These are phyloP conservation scores for Dermolepida albohirtum DNA, from an alignment of 2,888 invertebrate species.

Conservation along the genomic window DNA sequence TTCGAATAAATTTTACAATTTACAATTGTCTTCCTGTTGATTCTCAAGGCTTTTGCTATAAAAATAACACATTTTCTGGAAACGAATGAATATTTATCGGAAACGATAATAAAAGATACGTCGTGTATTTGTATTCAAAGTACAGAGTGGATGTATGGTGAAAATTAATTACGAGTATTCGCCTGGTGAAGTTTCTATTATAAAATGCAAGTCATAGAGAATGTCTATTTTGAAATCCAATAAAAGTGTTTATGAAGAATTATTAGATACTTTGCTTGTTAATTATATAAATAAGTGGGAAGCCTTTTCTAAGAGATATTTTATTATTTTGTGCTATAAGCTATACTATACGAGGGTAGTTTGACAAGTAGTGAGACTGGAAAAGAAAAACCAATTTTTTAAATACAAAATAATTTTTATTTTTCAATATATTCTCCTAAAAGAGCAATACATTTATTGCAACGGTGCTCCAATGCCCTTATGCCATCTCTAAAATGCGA, in stretches of 20 bases:
- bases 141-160: not conserved
- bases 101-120: constrained; percentile 3
- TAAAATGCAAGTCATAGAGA: not conserved
- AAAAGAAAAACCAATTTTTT: no score
- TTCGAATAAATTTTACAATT: constrained; percentile 24
- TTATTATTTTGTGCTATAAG: no score
- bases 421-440: no score
- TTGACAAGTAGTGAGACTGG: no score
- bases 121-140: constrained; percentile 15
- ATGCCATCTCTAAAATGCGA: no score
- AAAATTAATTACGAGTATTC: constrained; percentile 20
- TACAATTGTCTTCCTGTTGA: constrained; percentile 20
- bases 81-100: constrained; percentile 32
- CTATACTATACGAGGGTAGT: no score
- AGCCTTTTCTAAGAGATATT: no score
- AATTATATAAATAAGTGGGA: no score
- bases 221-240: not conserved
- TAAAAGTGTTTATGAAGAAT: not conserved
- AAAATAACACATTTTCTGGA: constrained; percentile 34
- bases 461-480: no score
- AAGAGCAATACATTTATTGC: no score
- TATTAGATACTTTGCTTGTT: no score
- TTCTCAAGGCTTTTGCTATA: constrained; percentile 15
- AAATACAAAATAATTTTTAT: no score
- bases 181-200: not conserved